A percentile compares a stretch with the other conserved stretches of the same genome.
Conservation (phyloP, 2,113 vertebrate genomes). For the Xenotilapia leptura region DNA sequence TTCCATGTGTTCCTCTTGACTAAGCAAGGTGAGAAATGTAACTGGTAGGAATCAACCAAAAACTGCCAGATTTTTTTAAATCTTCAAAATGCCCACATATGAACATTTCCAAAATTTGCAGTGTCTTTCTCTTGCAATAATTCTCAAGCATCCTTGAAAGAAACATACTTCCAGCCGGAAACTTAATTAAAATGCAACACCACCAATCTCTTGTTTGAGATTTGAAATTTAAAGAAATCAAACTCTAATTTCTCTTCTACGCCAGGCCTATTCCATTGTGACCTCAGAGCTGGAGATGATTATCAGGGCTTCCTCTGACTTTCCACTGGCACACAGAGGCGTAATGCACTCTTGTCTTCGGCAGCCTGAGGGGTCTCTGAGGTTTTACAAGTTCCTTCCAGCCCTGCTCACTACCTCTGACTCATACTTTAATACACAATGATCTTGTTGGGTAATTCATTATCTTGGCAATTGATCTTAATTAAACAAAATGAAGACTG, state of each 20-base stretch:
- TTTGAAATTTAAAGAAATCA: not conserved
- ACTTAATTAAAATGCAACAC: not conserved
- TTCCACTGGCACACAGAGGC: not conserved
- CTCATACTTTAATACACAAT: slow-evolving; percentile 12
- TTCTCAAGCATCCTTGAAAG: not conserved
- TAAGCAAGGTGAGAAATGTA: not conserved
- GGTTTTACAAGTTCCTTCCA: slow-evolving; percentile 19
- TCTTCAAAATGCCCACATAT: not conserved
- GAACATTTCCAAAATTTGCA: not conserved
- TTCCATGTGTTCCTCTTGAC: not conserved
- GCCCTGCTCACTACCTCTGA: slow-evolving; percentile 20
- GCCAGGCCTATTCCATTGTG: slow-evolving; percentile 4
- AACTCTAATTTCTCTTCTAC: not conserved
- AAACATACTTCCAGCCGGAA: not conserved
- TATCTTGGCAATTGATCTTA: slow-evolving; percentile 4
- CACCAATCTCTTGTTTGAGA: not conserved
- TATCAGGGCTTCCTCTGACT: slow-evolving; percentile 43
- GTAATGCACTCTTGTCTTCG: slow-evolving; percentile 15
- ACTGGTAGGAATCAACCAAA: not conserved
- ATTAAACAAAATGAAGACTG: not conserved
- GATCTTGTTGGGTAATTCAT: not conserved
- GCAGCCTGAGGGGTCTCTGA: not conserved
- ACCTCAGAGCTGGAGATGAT: slow-evolving; percentile 38
- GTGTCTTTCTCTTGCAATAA: not conserved
- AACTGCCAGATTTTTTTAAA: accelerated